Evolutionary conservation across 2,113 vertebrate species (phyloP).

Genomic region (Lepisosteus osseus): DNA sequence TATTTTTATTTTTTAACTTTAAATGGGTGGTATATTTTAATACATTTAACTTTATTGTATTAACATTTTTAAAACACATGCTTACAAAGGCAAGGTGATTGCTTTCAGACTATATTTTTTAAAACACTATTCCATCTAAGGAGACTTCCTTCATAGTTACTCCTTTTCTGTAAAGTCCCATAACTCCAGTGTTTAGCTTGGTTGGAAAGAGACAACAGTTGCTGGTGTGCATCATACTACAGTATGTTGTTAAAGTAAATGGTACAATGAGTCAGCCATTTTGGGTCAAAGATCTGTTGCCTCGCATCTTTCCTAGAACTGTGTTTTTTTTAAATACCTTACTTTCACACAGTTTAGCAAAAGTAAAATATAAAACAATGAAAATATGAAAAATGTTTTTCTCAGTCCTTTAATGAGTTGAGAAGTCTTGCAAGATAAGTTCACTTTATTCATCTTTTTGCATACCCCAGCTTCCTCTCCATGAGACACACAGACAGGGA

Average conservation of each 20-base stretch:
- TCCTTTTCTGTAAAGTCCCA: constrained; percentile 35
- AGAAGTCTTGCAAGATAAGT: not conserved
- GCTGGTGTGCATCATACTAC: not conserved
- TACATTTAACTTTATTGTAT: too few species aligned
- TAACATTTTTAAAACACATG: too few species aligned
- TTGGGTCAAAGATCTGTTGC: constrained; percentile 36
- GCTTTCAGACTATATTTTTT: too few species aligned
- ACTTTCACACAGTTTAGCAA: not conserved
- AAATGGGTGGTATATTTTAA: too few species aligned
- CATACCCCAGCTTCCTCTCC: too few species aligned
- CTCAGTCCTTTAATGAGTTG: not conserved
- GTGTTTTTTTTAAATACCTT: not conserved
- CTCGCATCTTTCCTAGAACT: constrained; percentile 38
- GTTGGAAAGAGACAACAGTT: too few species aligned
- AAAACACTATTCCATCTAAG: not conserved
- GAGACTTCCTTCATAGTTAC: constrained; percentile 6
- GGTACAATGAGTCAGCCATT: constrained; percentile 42
- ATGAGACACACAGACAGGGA: too few species aligned
- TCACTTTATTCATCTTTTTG: not conserved
- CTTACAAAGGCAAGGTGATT: too few species aligned
- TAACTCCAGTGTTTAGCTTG: constrained; percentile 2
- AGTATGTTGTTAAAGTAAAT: constrained; percentile 25
- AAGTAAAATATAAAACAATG: not conserved
- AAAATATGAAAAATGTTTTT: not conserved
- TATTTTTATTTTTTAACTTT: too few species aligned